Conservation (phyloP, 1,140 invertebrate genomes). For the Anastrepha ludens region DNA sequence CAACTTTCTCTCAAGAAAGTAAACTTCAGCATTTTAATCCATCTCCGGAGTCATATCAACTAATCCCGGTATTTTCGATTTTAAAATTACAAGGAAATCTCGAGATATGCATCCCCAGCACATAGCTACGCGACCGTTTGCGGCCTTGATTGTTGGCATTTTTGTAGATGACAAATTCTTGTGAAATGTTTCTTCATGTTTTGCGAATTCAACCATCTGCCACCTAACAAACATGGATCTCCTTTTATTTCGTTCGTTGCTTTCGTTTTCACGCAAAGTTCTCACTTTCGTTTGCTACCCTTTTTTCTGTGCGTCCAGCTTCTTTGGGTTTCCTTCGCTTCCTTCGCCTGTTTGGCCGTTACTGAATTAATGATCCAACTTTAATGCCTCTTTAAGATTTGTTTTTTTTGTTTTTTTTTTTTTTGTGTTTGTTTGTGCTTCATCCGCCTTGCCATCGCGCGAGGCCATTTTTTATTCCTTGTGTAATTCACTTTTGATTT, state of each 20-base stretch:
- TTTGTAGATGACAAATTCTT: slow-evolving; percentile 55
- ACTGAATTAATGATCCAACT: not conserved
- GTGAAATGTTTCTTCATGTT: slow-evolving; percentile 52
- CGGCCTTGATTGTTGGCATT: not conserved
- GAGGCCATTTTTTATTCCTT: not conserved
- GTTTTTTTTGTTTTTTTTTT: not conserved
- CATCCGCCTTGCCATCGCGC: not conserved
- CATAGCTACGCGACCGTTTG: no score
- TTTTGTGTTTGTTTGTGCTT: not conserved
- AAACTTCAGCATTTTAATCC: no score
- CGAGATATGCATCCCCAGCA: no score
- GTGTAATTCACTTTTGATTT: slow-evolving; percentile 35
- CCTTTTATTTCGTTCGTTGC: not conserved
- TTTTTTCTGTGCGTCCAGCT: not conserved
- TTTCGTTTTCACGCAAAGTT: not conserved
- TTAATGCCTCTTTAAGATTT: no score
- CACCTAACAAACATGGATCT: no score
- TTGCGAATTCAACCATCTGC: slow-evolving; percentile 3
- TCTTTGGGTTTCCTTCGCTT: not conserved
- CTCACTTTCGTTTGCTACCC: not conserved
- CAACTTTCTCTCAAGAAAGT: no score
- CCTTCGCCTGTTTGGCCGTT: not conserved
- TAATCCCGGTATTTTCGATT: no score
- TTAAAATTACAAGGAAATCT: no score
- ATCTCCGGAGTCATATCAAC: no score